Evolutionary conservation across 2,888 invertebrate species (phyloP), one percentile per base, ranked within the genome.

Genomic region (Nemapogon koenigi): DNA sequence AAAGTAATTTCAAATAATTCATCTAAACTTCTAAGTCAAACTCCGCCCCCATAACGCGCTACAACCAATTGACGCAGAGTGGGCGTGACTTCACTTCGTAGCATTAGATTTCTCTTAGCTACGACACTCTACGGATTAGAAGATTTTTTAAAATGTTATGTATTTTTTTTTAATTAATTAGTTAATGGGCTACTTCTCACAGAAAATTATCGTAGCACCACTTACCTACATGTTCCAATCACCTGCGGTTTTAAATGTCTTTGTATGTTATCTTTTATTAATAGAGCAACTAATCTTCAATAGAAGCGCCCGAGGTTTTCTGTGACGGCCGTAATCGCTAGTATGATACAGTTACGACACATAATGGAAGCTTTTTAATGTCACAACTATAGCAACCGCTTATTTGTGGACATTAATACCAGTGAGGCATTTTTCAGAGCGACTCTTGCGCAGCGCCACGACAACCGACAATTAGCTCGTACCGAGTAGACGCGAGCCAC

Each of bases 11-110:
- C n/a, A n/a, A n/a, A n/a, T n/a, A n/a, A n/a, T n/a, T n/a, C n/a
- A n/a, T 67, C 71, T 73, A 72, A 72, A 59, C 62, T 63, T 73
- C 75, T 73, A 75, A 75, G 60, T 62, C 54, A 58, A 57, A 72
- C 71, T 57, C 67, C 75, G 70, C 75, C 75, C 73, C 57, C 52
- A 25, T 62, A 57, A 55, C 13, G 58, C 57, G 58, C 55, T 43
- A 53, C 59, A 49, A 46, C 78, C 78, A 76, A 76, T 76, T 46
- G 62, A 64, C 2, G 61, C 50, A 51, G 48, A 48, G 55, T 55
- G 72, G 75, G 76, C 71, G 76, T 67, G 50, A 70, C 72, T 3
- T 10, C 6, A 2, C 7, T 8, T 16, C 19, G 33, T 33, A 33
- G 33, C 33, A 14, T 33, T 33, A 33, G 33, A 33, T 33, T 19